A percentile compares a stretch with the other conserved stretches of the same genome.
These are phyloP conservation scores for Notamacropus eugenii DNA, from an alignment of 2,797 vertebrate species.

Conservation along the genomic window DNA sequence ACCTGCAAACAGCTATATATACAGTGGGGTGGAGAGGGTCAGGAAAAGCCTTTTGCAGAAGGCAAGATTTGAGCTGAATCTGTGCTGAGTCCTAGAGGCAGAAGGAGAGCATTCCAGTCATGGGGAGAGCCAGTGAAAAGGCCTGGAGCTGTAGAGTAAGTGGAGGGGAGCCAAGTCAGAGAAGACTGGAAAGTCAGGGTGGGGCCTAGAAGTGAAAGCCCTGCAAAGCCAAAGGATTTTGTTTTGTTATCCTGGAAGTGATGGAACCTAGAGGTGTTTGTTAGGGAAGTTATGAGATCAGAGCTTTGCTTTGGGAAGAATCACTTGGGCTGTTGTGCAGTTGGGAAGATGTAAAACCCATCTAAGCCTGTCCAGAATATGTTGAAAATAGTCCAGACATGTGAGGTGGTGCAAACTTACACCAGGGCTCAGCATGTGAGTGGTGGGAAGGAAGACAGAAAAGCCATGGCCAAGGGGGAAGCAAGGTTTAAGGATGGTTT, in stretches of 20 bases:
- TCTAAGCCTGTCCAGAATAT: background rate
- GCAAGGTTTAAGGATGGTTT: background rate
- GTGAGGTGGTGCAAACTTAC: background rate
- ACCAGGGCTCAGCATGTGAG: background rate
- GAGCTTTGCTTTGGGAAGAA: background rate
- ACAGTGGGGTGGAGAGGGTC: background rate
- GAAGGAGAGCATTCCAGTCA: background rate
- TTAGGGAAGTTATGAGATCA: background rate
- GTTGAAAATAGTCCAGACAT: background rate
- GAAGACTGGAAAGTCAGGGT: background rate
- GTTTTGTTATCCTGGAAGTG: background rate
- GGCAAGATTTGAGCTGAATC: background rate
- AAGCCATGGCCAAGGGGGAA: background rate
- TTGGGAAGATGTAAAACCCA: background rate
- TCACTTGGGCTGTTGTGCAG: background rate
- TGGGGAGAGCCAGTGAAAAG: background rate
- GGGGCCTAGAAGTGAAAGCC: background rate
- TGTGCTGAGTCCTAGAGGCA: background rate
- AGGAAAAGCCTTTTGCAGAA: background rate
- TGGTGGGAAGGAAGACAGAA: background rate
- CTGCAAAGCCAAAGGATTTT: background rate
- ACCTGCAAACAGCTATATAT: background rate
- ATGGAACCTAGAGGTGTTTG: background rate
- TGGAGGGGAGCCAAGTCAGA: background rate
- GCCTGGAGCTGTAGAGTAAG: background rate